These are phyloP conservation scores for Andrena trimmerana DNA, from an alignment of 2,888 invertebrate genomes.

Conservation along the genomic window DNA sequence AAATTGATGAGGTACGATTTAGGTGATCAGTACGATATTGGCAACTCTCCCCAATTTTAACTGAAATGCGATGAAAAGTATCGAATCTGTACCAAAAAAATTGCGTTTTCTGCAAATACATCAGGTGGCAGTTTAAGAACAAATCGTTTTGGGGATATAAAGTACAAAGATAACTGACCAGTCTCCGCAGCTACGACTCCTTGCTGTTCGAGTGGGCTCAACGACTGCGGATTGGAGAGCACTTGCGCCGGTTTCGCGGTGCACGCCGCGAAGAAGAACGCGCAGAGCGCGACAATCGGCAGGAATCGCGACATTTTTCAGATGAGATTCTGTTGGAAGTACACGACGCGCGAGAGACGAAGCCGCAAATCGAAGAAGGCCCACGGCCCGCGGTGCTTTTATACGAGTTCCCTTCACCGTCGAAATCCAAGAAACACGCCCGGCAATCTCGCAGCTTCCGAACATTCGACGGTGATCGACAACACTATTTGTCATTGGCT, in stretches of 20 bases:
- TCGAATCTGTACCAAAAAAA: too few species aligned
- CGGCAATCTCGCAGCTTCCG: constrained; percentile 14
- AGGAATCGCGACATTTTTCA: constrained; percentile 24
- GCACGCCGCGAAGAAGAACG: constrained; percentile 17
- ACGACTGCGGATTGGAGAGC: background rate
- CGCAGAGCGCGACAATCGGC: constrained; percentile 12
- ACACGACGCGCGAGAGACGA: constrained; percentile 1
- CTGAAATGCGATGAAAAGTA: too few species aligned
- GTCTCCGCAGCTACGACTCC: background rate
- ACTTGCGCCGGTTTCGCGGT: constrained; percentile 44
- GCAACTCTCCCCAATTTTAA: too few species aligned
- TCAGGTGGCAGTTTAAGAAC: background rate
- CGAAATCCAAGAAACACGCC: constrained; percentile 44
- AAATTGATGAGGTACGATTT: too few species aligned
- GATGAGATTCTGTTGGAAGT: background rate
- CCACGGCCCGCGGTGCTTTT: constrained; percentile 57
- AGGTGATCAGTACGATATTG: too few species aligned
- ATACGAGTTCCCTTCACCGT: constrained; percentile 64
- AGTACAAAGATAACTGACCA: constrained; percentile 40
- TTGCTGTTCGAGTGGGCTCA: constrained; percentile 25
- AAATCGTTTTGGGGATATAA: background rate
- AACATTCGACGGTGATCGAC: background rate
- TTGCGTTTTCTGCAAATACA: background rate
- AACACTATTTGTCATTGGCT: constrained; percentile 32
- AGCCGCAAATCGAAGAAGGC: constrained; percentile 40